Conservation (phyloP, 2,888 invertebrate species). For the Elmis aenea region DNA sequence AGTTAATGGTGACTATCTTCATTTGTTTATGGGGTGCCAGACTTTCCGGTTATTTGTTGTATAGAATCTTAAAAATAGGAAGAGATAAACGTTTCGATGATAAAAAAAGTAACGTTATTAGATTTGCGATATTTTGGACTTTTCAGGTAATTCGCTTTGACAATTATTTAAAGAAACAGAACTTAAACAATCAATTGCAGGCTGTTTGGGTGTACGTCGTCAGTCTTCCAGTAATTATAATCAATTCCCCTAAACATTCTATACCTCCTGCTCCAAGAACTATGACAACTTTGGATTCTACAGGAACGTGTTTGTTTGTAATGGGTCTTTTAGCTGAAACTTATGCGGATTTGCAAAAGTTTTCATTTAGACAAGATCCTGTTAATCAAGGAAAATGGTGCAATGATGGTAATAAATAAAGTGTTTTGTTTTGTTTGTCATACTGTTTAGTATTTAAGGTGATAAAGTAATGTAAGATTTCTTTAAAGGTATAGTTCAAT, state of each 20-base stretch:
- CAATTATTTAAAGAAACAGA: no score
- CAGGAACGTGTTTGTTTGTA: constrained; percentile 80
- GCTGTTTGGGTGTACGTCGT: constrained; percentile 90
- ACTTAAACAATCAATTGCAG: constrained; percentile 46
- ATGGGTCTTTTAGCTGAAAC: constrained; percentile 82
- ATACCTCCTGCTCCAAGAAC: constrained; percentile 72
- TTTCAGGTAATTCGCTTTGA: constrained; percentile 78
- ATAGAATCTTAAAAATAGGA: constrained; percentile 84
- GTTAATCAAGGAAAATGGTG: constrained; percentile 89
- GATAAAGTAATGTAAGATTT: no score
- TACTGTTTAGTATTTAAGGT: not conserved
- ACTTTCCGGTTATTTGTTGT: constrained; percentile 83
- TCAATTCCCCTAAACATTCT: constrained; percentile 79
- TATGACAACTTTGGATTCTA: constrained; percentile 82
- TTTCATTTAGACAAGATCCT: constrained; percentile 83
- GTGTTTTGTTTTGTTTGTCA: constrained; percentile 7
- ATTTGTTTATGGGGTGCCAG: constrained; percentile 85
- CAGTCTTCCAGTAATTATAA: constrained; percentile 85
- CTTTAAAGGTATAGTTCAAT: no score
- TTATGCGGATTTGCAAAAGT: constrained; percentile 89
- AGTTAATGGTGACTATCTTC: constrained; percentile 84
- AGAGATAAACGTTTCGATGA: constrained; percentile 89
- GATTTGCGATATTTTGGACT: constrained; percentile 91
- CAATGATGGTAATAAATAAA: constrained; percentile 65
- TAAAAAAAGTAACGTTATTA: constrained; percentile 75